phyloP scores from a whole-genome alignment of 2,113 vertebrate species.

The Barnardius zonarius region DNA sequence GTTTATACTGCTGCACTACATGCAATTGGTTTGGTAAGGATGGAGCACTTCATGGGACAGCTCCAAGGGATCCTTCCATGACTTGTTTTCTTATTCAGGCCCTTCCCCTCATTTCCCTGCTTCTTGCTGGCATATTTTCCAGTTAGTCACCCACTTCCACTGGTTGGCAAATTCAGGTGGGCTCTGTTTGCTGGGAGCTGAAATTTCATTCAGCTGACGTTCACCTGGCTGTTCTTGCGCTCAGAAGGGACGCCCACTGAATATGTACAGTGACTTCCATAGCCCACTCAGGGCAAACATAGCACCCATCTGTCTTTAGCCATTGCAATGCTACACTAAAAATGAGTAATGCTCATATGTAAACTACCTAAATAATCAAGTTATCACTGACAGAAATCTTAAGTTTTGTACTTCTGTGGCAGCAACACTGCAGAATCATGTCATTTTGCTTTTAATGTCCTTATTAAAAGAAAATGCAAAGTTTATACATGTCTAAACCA shows the following conservation, averaged over 20 bases:
- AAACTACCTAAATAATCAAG: not conserved
- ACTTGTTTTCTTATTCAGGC: not conserved
- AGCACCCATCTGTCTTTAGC: not conserved
- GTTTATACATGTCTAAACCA: not conserved
- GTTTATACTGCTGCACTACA: not conserved
- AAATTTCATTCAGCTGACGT: not conserved
- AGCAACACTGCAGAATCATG: not conserved
- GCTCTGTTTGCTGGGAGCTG: not conserved
- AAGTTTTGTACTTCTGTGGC: not conserved
- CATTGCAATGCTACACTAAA: not conserved
- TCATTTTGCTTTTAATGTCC: not conserved
- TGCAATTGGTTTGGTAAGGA: not conserved
- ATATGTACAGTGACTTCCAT: rapidly evolving
- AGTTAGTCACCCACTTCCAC: not conserved
- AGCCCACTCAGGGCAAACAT: rapidly evolving
- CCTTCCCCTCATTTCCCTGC: not conserved
- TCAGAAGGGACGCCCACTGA: not conserved
- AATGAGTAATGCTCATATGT: not conserved
- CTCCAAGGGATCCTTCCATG: not conserved
- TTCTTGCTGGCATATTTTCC: not conserved
- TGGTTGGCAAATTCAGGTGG: not conserved
- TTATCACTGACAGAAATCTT: not conserved
- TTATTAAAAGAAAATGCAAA: slow-evolving; percentile 38
- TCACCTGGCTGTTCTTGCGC: not conserved
- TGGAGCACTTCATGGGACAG: not conserved